Evolutionary conservation across 92 coral and sea anemone genomes (phyloP).

Genomic region (Chrysogorgia sp.): DNA sequence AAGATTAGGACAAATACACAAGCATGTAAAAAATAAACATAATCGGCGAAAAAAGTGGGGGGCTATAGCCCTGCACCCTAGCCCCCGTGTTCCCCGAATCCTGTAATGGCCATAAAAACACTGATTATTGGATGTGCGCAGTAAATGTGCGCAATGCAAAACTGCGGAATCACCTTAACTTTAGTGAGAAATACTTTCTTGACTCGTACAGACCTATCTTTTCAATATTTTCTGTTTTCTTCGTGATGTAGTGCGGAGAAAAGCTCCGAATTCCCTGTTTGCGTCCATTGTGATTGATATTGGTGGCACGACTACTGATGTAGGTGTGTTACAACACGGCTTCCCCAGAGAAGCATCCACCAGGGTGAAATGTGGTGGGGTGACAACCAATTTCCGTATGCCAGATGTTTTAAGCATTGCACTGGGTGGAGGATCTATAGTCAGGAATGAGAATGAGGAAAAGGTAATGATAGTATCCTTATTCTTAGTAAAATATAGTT

Average conservation of each 20-base stretch:
- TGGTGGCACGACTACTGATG: constrained; percentile 91
- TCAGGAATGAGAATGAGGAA: neutral
- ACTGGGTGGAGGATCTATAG: constrained; percentile 92
- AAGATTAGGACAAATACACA: too few relatives aligned
- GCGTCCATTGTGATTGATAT: constrained; percentile 94
- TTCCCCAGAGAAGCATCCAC: constrained; percentile 90
- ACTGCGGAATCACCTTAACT: too few relatives aligned
- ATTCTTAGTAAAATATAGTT: neutral
- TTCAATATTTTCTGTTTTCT: too few relatives aligned
- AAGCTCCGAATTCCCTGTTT: constrained; percentile 76
- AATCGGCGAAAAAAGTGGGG: too few relatives aligned
- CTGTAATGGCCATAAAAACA: too few relatives aligned
- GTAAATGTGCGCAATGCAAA: too few relatives aligned
- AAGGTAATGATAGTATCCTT: neutral
- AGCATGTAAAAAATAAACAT: too few relatives aligned
- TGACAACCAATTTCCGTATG: constrained; percentile 92
- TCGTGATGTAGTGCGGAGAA: constrained; percentile 60
- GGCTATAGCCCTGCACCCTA: too few relatives aligned
- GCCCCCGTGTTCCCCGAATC: too few relatives aligned
- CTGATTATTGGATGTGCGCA: too few relatives aligned
- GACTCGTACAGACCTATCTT: too few relatives aligned
- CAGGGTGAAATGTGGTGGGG: constrained; percentile 95
- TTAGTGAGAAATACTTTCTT: too few relatives aligned
- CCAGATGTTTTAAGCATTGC: constrained; percentile 94
- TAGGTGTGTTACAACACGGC: constrained; percentile 81